phyloP scores from a whole-genome alignment of 1,140 invertebrate species.

The silkworm (Bombyx mori) region ASM3026992v2 NC_085121.1:4171501-4172000 shows the following conservation, averaged over 20 bases:
- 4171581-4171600: constrained; percentile 39
- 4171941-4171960: constrained; percentile 62
- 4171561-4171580: constrained; percentile 40
- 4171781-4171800: constrained; percentile 12
- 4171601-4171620: constrained; percentile 48
- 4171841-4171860: constrained; percentile 22
- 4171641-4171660: constrained; percentile 48
- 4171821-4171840: constrained; percentile 53
- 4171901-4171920: constrained; percentile 42
- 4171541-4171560: constrained; percentile 43
- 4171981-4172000: constrained; percentile 70
- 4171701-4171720: constrained; percentile 56
- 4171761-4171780: constrained; percentile 16
- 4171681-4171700: constrained; percentile 46
- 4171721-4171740: constrained; percentile 54
- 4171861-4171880: constrained; percentile 18
- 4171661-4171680: constrained; percentile 51
- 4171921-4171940: constrained; percentile 68
- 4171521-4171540: constrained; percentile 14
- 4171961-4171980: constrained; percentile 67
- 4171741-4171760: neutral
- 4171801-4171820: neutral
- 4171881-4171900: constrained; percentile 26
- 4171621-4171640: constrained; percentile 66
- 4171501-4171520: constrained; percentile 23